Percentiles rank a stretch among this genome's conserved stretches.
These are phyloP conservation scores for Paralichthys olivaceus DNA, from an alignment of 2,113 vertebrate genomes.

Conservation along the genomic window DNA sequence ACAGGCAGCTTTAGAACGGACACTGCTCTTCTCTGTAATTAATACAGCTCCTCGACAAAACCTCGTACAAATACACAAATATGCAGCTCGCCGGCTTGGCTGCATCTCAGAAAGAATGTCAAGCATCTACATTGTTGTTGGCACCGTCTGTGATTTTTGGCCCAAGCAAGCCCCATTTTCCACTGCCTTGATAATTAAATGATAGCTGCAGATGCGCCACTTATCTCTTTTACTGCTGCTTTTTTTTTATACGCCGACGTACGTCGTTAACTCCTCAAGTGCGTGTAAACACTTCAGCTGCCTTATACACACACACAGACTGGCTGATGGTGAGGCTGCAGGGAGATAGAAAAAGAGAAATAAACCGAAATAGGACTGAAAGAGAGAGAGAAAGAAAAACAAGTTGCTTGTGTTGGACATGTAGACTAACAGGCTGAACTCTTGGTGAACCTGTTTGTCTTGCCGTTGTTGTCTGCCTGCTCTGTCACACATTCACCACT, in stretches of 20 bases:
- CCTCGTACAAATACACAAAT: conserved; percentile 9
- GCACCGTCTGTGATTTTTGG: conserved; percentile 43
- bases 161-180: conserved; percentile 47
- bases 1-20: too few species aligned
- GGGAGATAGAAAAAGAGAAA: not conserved
- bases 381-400: conserved; percentile 34
- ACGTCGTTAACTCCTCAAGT: conserved; percentile 40
- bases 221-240: conserved; percentile 35
- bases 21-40: too few species aligned
- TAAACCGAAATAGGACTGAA: conserved; percentile 1
- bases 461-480: conserved; percentile 37
- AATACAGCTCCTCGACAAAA: conserved; percentile 11
- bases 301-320: not conserved
- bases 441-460: conserved; percentile 65
- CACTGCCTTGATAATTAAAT: conserved; percentile 48
- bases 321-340: not conserved
- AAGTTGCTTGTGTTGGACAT: conserved; percentile 13
- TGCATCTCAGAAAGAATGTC: conserved; percentile 30
- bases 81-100: conserved; percentile 14
- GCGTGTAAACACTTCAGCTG: conserved; percentile 10
- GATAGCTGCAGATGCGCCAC: conserved; percentile 45
- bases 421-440: conserved; percentile 55
- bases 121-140: conserved; percentile 27
- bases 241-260: conserved; percentile 27
- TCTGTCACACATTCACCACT: conserved; percentile 25